Conservation (phyloP, 2,113 vertebrate species). For the Caranx melampygus region DNA sequence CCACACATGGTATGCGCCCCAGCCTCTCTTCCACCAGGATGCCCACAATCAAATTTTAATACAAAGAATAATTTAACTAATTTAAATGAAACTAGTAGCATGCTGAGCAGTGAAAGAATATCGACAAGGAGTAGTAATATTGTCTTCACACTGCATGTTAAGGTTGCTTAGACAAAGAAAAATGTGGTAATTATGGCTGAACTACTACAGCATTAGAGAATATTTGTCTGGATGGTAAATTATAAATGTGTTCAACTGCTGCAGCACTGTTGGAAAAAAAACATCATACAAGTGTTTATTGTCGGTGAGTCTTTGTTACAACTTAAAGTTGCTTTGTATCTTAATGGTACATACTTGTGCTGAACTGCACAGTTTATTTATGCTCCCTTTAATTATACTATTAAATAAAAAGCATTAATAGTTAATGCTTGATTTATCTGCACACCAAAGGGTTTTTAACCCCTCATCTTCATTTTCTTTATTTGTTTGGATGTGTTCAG, state of each 20-base stretch:
- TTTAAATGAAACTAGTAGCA: constrained; percentile 11
- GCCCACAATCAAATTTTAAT: constrained; percentile 1
- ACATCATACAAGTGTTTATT: not conserved
- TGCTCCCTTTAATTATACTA: not conserved
- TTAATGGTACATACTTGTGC: not conserved
- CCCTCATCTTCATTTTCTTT: not conserved
- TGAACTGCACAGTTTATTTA: not conserved
- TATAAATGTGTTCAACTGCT: not conserved
- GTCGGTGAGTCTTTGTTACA: not conserved
- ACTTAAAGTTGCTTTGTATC: not conserved
- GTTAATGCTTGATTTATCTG: not conserved
- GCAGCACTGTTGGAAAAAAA: constrained; percentile 19
- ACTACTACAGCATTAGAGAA: constrained; percentile 4
- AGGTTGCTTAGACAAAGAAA: not conserved
- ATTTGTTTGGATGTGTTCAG: not conserved
- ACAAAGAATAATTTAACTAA: constrained; percentile 1
- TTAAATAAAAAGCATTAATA: not conserved
- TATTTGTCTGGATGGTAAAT: constrained; percentile 10
- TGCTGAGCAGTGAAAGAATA: not conserved
- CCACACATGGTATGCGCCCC: not conserved
- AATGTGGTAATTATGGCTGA: constrained; percentile 18
- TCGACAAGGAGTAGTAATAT: not conserved
- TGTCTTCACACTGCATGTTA: not conserved
- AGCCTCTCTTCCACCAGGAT: not conserved
- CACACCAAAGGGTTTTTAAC: not conserved